A percentile compares a stretch with the other conserved stretches of the same genome.
Conservation (phyloP, 2,888 invertebrate species). For the Synanthedon myopaeformis region DNA sequence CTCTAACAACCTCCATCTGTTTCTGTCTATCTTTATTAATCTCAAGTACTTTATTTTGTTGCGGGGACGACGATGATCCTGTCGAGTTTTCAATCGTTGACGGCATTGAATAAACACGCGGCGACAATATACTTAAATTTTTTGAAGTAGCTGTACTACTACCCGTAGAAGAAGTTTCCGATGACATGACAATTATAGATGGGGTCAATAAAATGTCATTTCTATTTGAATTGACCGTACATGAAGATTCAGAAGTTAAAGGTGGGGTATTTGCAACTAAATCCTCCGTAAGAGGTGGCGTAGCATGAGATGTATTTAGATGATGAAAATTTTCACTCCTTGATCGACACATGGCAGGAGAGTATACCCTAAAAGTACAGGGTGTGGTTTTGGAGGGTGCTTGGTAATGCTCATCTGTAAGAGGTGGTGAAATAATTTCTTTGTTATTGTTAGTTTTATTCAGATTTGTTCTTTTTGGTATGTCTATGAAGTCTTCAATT, state of each 20-base stretch:
- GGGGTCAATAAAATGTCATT: too few relatives aligned
- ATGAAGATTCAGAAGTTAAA: too few relatives aligned
- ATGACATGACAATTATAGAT: too few relatives aligned
- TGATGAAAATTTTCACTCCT: conserved; percentile 51
- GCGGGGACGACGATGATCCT: conserved; percentile 51
- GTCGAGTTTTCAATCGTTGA: conserved; percentile 23
- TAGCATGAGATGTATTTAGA: too few relatives aligned
- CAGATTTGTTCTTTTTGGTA: not conserved
- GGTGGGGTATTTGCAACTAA: too few relatives aligned
- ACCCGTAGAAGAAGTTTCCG: too few relatives aligned
- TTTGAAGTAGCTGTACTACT: conserved; percentile 11
- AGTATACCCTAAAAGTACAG: conserved; percentile 38
- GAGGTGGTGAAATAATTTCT: not conserved
- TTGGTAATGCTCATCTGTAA: not conserved
- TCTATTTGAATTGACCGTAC: too few relatives aligned
- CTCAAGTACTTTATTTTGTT: conserved; percentile 75
- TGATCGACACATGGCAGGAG: conserved; percentile 58
- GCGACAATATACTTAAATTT: conserved; percentile 29
- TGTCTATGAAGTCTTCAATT: not conserved
- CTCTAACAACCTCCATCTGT: conserved; percentile 85
- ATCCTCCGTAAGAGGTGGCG: too few relatives aligned
- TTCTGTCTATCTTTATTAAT: conserved; percentile 83
- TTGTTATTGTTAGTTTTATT: not conserved
- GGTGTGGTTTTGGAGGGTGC: conserved; percentile 6
- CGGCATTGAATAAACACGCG: conserved; percentile 24